Base-by-base conservation (phyloP, 1,140 invertebrate genomes). In the Drosophila pseudoobscura region DNA sequence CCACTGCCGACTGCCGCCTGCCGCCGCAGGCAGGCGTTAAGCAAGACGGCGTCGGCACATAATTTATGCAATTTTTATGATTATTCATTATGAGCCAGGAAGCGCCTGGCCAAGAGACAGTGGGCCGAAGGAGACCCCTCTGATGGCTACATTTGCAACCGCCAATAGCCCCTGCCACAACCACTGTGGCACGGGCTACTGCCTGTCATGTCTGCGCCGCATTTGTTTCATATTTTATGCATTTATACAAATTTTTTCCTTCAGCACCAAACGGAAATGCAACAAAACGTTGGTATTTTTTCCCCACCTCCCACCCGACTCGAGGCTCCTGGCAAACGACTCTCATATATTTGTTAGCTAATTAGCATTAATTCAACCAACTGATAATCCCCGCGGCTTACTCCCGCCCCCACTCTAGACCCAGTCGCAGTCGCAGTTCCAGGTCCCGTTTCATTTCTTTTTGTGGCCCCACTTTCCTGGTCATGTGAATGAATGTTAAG, bases 301-400 rank as follows among this genome's bases (percentile, higher is more conserved):
- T 59, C 22, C 45, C n/a, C n/a, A n/a, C 24, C 24, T 2, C 22
- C 22, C 3, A 29, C 6, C 20, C 2, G n/a, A 9, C 41, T 15
- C 13, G 31, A 15, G 22, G 20, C 39, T 13, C 20, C 20, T 44
- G 17, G 26, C 70, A 71, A 74, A 53, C 77, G 68, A 51, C 60
- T 61, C 58, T 75, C 77, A 89, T 84, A 80, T 89, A 82, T 89
- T 89, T 89, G 82, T 76, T 79, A 89, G 85, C 85, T 89, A 89
- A 89, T 89, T 89, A 85, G 87, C 85, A 89, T 89, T 89, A 89
- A 89, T 89, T 89, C 85, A 78, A 70, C 80, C 75, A 85, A 85
- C 87, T 89, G 85, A 89, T 89, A 89, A 79, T 89, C 72, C 85
- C 72, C 22, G 55, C 44, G 62, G 68, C 75, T 80, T 72, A 53